Evolutionary conservation across 2,888 invertebrate species (phyloP), one percentile per base, ranked within the genome.

Genomic region (Heliconius ethilla): DNA sequence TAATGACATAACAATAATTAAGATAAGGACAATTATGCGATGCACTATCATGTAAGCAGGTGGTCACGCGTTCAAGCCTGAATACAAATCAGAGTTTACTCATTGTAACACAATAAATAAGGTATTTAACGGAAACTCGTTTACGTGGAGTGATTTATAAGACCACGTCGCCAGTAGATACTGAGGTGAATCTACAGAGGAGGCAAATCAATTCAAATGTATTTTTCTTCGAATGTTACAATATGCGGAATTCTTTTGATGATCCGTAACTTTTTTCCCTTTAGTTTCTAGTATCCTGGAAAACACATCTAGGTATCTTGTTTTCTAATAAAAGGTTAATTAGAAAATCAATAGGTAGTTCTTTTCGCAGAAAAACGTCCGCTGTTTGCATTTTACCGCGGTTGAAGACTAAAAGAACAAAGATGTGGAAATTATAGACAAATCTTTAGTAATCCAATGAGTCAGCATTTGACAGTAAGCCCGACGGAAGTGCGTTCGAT

Each of bases 41-140:
- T 62, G 45, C 27, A 15, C 63, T 22, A 73, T 69, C 75, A 51
- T n/a, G 77, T 75, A 75, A 79, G 67, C 83, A 83, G 83, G 80
- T 83, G 82, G 83, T 37, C 80, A 73, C 51, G 67, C 37, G 74
- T 73, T 78, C 72, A 72, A 78, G 51, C 59, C 69, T 77, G 83
- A 80, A 83, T 83, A 82, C 77, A 75, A 80, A 83, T 69, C 75
- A 76, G 74, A 51, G 33, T 75, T 80, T 76, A 74, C 29, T 80
- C 70, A 77, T 78, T 70, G 65, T 69, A 59, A 77, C 45, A 70
- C 72, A 67, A 79, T 80, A 75, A 82, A 82, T 82, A 82, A 81
- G 83, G 82, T 73, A 81, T 82, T 84, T 84, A 83, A 82, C 82
- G 82, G 83, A 83, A 82, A 83, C 80, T 79, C 80, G 70, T 76